These are phyloP conservation scores for Irena cyanogastra DNA, from an alignment of 2,113 vertebrate species.

Conservation along the genomic window DNA sequence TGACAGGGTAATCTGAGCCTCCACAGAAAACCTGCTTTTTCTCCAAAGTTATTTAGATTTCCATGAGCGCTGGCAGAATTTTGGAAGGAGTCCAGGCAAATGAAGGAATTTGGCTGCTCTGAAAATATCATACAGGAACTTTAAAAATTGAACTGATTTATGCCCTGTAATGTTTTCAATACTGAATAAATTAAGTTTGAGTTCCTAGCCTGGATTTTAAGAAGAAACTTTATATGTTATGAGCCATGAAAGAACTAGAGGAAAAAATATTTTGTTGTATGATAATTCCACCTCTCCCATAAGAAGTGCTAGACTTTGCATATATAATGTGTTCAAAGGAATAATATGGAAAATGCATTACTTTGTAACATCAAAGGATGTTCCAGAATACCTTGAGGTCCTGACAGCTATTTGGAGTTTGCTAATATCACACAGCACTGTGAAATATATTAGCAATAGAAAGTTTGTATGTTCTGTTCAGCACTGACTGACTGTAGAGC, in stretches of 20 bases:
- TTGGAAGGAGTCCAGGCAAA: constrained; percentile 73
- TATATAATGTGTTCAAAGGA: constrained; percentile 62
- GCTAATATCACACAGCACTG: constrained; percentile 31
- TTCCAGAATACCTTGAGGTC: constrained; percentile 56
- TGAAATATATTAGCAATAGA: constrained; percentile 39
- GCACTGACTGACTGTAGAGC: background rate
- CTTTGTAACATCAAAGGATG: constrained; percentile 60
- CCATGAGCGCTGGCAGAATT: constrained; percentile 73
- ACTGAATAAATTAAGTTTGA: constrained; percentile 76
- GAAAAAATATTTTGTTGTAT: constrained; percentile 53
- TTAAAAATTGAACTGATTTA: constrained; percentile 77
- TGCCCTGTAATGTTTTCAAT: constrained; percentile 79
- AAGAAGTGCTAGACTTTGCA: constrained; percentile 59
- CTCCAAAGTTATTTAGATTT: constrained; percentile 81
- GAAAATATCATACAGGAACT: constrained; percentile 72
- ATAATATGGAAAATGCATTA: constrained; percentile 48
- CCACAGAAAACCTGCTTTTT: constrained; percentile 78
- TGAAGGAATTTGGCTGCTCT: constrained; percentile 69
- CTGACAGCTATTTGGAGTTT: constrained; percentile 38
- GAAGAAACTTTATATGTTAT: constrained; percentile 69
- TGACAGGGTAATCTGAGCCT: constrained; percentile 74
- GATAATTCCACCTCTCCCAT: constrained; percentile 40
- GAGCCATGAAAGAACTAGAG: constrained; percentile 59
- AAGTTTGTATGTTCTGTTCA: background rate
- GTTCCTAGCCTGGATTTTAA: constrained; percentile 65